Evolutionary conservation across 1,140 invertebrate genomes (phyloP).

Genomic region (Aphis gossypii): DNA sequence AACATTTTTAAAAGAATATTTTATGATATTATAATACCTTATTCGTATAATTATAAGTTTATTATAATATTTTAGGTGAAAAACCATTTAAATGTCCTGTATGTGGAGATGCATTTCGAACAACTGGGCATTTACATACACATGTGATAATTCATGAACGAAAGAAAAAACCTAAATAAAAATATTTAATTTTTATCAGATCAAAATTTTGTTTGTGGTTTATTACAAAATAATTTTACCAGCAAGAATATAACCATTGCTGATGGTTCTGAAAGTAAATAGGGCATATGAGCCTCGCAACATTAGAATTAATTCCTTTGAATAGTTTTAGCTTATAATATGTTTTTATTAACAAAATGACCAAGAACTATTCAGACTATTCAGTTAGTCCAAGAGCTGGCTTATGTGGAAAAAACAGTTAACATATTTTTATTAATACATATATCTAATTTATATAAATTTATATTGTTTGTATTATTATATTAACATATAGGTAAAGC

Average conservation of each 20-base stretch:
- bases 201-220: not conserved
- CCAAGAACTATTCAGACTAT: too few species aligned
- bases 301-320: not conserved
- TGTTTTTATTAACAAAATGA: too few species aligned
- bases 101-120: slow-evolving; percentile 73
- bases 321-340: not conserved
- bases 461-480: not conserved
- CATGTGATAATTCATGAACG: slow-evolving; percentile 71
- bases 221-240: not conserved
- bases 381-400: too few species aligned
- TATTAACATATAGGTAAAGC: not conserved
- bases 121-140: slow-evolving; percentile 73
- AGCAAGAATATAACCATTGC: not conserved
- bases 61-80: slow-evolving; percentile 65
- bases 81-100: slow-evolving; percentile 74
- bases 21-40: not conserved
- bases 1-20: not conserved
- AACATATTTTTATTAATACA: not conserved
- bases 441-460: not conserved
- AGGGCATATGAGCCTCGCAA: not conserved
- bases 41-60: not conserved
- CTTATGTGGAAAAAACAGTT: not conserved
- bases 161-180: slow-evolving; percentile 54
- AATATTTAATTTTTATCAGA: slow-evolving; percentile 17
- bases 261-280: not conserved